Base-by-base conservation (phyloP, 2,888 invertebrate species). In the Piscicola geometra region DNA sequence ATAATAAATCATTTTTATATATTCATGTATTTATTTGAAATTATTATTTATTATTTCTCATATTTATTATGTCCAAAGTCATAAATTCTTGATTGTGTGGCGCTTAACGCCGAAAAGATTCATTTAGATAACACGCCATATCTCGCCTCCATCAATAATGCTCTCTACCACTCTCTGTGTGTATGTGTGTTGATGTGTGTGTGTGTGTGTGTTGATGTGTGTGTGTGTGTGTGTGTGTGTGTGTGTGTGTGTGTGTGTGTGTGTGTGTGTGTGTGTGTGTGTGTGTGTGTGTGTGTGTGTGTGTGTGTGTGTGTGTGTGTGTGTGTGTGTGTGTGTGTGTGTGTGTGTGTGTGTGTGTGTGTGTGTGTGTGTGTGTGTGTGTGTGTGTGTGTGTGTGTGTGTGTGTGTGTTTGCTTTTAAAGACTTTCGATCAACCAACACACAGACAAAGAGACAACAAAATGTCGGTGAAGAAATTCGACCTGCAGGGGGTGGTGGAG, bases 401-500 rank as follows among this genome's bases (percentile, higher is more conserved):
- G 68, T 32, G 35, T 33, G 68, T 33, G 68, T 33, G 68, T 68
- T 3, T 68, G 68, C 30, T 3, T 32, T 5, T 32, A 64, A 64
- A 3, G 25, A 30, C 41, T 41, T 41, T n/a, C n/a, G n/a, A n/a
- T n/a, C n/a, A n/a, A 56, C 9, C 60, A 18, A 9, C 25, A 56
- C 60, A 18, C n/a, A 9, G 5, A 9, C 21, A 56, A 41, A 41
- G 9, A 41, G 41, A 15, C 41, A 5, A 5, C 41, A 41, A 5
- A 41, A 71, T 71, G 71, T 41, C 47, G 15, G 47, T 30, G 50
- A 50, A 75, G 56, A 75, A 69, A n/a, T 76, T 81, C 1, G 83
- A 84, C 77, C 77, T 85, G 3, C 83, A 84, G 71, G 82, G 83
- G 25, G 81, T 84, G 32, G 83, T 86, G 0, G 82, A 82, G 69